Base-by-base conservation (phyloP, 2,797 vertebrate species). In the Labeo calbasu region DNA sequence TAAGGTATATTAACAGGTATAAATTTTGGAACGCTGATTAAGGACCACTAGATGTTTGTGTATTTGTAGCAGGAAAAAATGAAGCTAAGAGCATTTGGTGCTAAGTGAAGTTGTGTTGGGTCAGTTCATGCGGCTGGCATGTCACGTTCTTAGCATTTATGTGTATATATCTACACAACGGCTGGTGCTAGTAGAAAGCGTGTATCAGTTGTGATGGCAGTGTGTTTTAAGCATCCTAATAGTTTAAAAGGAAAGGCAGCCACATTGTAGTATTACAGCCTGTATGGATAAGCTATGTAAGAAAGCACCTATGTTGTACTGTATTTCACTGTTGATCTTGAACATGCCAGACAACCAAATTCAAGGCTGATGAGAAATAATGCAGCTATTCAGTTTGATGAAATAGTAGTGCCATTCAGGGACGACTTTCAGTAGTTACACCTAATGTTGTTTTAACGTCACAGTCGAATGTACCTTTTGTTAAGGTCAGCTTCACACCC, bases 261-360 rank as follows among this genome's bases (percentile, higher is more conserved):
- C 25, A 53, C 77, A 84, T 89, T 83, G 66, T 90, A 87, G 85
- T 86, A 90, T 87, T 88, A 86, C 89, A 83, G 83, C 86, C 89
- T 88, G 86, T 88, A 69, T 70, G 70, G 70, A 55, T 83, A 89
- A 85, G 87, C 77, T 59, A 75, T 75, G 57, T 78, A 63, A 50
- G 53, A 61, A 63, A 40, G 77, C 76, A 84, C 40, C 84, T 87
- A 51, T 23, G 50, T 85, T 70, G 86, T 93, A 93, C 94, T 91
- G 92, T 93, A 93, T 89, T 85, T 96, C 95, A 94, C 93, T 79
- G 77, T 51, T 66, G 77, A 66, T 65, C 90, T 92, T 90, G 89
- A 89, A 91, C 88, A 78, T 94, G 89, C 81, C 88, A 88, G 89
- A 82, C 79, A 88, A 88, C 73, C 69, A 85, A 87, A 86, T 84